Evolutionary conservation across 2,113 vertebrate genomes (phyloP), one percentile per base, ranked within the genome.

Genomic region (Stegastes partitus): DNA sequence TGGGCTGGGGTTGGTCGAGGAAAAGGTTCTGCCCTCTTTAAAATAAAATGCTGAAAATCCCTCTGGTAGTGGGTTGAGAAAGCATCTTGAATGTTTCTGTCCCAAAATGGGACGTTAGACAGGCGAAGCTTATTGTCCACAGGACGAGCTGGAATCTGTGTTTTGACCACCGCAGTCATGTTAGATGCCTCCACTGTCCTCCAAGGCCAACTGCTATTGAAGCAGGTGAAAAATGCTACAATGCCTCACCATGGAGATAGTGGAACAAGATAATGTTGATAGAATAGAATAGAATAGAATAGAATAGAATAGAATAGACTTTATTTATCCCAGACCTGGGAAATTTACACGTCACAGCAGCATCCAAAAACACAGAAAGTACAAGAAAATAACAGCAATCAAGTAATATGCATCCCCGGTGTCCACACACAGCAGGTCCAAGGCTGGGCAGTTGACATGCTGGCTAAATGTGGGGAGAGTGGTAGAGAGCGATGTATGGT

Each of bases 191-290:
- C 3, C 11, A 47, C 15, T 34, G 26, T 50, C 22, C 16, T 31
- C 8, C 23, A 53, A 0, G 42, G 21, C 34, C 15, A 39, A 42
- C 42, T 51, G 23, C 54, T 39, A 18, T 18, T 57, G 62, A 28
- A 45, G 71, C 56, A 62, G 26, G 25, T 63, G 74, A 76, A 81
- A 84, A 76, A 77, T 86, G 81, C 53, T 42, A 44, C 72, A 65
- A 28, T 78, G 70, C 51, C 22, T 82, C 74, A 11, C 77, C 82
- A 85, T 74, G 80, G 77, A 74, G 71, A 87, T 68, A 56, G 71
- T 69, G 69, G 67, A 83, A 81, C 75, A 61, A 44, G 57, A 77
- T 80, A 70, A 87, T 69, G 77, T 58, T 68, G 82, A 65, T n/a
- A n/a, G n/a, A n/a, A n/a, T n/a, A n/a, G n/a, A n/a, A n/a, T n/a